phyloP scores from a whole-genome alignment of 1,140 invertebrate genomes.

The Diuraphis noxia region DNA sequence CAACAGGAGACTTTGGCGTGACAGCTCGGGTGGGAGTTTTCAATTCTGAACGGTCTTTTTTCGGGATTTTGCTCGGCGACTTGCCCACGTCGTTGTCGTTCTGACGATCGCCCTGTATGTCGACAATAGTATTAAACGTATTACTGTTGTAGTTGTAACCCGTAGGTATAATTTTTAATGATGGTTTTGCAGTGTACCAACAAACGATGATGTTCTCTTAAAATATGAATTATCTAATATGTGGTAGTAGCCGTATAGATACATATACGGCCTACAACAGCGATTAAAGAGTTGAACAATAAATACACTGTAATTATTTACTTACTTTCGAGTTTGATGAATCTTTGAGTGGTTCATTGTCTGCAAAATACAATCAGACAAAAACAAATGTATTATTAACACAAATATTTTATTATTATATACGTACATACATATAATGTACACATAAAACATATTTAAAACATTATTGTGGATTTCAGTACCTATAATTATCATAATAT shows the following conservation, averaged over 20 bases:
- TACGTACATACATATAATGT: background rate
- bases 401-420: background rate
- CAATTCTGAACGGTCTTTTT: constrained; percentile 46
- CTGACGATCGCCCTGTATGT: background rate
- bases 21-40: constrained; percentile 48
- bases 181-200: background rate
- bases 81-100: constrained; percentile 11
- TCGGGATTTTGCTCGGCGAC: constrained; percentile 47
- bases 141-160: background rate
- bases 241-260: background rate
- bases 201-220: background rate
- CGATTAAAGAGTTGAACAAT: background rate
- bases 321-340: constrained; percentile 43
- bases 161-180: background rate
- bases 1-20: constrained; percentile 36
- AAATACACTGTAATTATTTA: background rate
- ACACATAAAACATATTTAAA: no score
- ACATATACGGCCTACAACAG: background rate
- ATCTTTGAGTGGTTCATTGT: constrained; percentile 43
- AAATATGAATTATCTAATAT: background rate
- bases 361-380: background rate
- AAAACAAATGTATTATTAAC: background rate
- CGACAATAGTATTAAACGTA: background rate
- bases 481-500: background rate
- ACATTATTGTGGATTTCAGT: background rate